Conservation (phyloP, 2,113 vertebrate genomes). For the Nothocercus julius region DNA sequence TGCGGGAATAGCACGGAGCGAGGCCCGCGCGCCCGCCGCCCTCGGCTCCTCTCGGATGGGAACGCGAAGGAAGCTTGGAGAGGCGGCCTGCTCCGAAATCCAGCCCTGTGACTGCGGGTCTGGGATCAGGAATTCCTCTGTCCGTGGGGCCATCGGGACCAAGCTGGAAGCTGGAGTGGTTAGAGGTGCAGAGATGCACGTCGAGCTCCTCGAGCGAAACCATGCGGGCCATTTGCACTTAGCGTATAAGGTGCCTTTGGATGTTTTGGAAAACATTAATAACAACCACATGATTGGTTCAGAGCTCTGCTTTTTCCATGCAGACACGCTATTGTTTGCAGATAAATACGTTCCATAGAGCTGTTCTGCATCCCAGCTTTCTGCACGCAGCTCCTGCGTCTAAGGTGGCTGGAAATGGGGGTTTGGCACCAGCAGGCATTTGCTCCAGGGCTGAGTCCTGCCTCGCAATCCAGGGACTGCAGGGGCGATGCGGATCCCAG, state of each 20-base stretch:
- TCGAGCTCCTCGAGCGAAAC: neutral
- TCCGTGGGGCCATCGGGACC: neutral
- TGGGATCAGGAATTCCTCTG: neutral
- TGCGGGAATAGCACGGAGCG: too few relatives aligned
- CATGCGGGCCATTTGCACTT: neutral
- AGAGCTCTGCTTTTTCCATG: constrained; percentile 48
- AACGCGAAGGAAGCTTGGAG: neutral
- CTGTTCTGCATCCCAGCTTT: neutral
- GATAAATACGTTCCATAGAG: constrained; percentile 47
- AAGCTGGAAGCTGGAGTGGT: neutral
- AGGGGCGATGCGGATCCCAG: neutral
- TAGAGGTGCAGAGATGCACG: neutral
- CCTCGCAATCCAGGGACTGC: accelerated
- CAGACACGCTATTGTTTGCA: constrained; percentile 49
- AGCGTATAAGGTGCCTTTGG: constrained; percentile 39
- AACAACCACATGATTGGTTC: constrained; percentile 57
- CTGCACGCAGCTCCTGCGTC: neutral
- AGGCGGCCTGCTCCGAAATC: neutral
- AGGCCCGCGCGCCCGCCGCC: accelerated
- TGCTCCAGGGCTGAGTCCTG: neutral
- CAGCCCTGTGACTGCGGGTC: neutral
- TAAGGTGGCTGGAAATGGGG: neutral
- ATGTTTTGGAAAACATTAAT: constrained; percentile 64
- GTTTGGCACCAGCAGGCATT: neutral
- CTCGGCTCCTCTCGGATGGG: neutral